A percentile compares a stretch with the other conserved stretches of the same genome.
phyloP scores from a whole-genome alignment of 2,797 vertebrate genomes.

The Poeciliopsis infans region DNA sequence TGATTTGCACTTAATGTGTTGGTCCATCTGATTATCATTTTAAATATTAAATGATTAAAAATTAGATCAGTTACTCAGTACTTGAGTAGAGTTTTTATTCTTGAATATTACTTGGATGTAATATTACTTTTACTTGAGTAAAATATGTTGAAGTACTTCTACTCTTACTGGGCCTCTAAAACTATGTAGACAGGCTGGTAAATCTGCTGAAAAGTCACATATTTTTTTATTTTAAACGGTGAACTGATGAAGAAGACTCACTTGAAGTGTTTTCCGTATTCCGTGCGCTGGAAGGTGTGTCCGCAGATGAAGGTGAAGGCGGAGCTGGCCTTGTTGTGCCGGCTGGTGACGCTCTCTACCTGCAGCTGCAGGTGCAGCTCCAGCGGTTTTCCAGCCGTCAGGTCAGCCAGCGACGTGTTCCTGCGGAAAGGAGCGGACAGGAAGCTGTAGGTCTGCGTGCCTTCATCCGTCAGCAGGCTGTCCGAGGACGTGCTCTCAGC shows the following conservation, averaged over 20 bases:
- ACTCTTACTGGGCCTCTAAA: too few relatives aligned
- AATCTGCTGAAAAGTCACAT: not conserved
- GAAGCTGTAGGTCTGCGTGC: conserved; percentile 93
- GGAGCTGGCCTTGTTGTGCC: conserved; percentile 93
- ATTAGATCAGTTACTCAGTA: too few relatives aligned
- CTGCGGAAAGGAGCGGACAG: conserved; percentile 84
- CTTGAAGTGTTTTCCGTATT: conserved; percentile 90
- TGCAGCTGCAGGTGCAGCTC: conserved; percentile 90
- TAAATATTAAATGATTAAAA: too few relatives aligned
- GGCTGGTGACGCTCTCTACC: conserved; percentile 88
- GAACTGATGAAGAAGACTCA: conserved; percentile 16
- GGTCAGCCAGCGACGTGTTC: conserved; percentile 82
- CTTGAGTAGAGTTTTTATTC: too few relatives aligned
- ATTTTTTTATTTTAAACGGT: not conserved
- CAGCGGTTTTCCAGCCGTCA: conserved; percentile 65
- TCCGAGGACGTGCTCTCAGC: conserved; percentile 86
- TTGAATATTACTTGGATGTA: too few relatives aligned
- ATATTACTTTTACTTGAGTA: too few relatives aligned
- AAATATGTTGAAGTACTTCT: too few relatives aligned
- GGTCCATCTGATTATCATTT: too few relatives aligned
- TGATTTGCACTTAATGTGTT: too few relatives aligned
- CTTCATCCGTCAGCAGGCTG: conserved; percentile 83
- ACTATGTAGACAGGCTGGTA: too few relatives aligned
- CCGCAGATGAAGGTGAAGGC: conserved; percentile 92
- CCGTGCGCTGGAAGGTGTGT: conserved; percentile 89